phyloP scores from a whole-genome alignment of 1,140 invertebrate genomes.

The Scylla paramamosain region DNA sequence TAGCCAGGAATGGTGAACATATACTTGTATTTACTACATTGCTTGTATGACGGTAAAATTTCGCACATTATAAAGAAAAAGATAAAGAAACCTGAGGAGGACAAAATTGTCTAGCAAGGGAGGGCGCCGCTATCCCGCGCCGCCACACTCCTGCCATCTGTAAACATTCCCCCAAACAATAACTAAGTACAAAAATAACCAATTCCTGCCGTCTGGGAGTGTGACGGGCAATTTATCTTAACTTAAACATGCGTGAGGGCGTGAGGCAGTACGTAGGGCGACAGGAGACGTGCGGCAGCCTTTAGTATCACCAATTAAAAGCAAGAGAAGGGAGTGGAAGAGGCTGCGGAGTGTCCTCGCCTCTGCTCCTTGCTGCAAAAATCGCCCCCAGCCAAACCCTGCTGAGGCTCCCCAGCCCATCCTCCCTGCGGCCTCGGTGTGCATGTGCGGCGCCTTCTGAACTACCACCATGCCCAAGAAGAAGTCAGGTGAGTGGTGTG shows the following conservation, averaged over 20 bases:
- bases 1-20: too few relatives aligned
- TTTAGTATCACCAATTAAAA: background rate
- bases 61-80: too few relatives aligned
- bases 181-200: constrained; percentile 42
- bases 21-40: too few relatives aligned
- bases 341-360: too few relatives aligned
- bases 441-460: background rate
- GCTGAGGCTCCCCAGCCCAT: background rate
- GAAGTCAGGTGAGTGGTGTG: constrained; percentile 40
- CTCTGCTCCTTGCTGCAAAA: background rate
- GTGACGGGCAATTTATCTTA: background rate
- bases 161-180: constrained; percentile 47
- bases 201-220: constrained; percentile 13
- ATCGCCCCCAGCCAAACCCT: constrained; percentile 22
- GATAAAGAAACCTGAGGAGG: too few relatives aligned
- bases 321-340: background rate
- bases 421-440: too few relatives aligned
- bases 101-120: too few relatives aligned
- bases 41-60: too few relatives aligned
- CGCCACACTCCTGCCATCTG: constrained; percentile 28
- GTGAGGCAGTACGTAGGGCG: too few relatives aligned
- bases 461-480: constrained; percentile 35
- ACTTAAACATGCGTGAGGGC: background rate
- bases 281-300: background rate
- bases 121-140: too few relatives aligned